Conservation (phyloP, 2,888 invertebrate species). For the Plemyria rubiginata region DNA sequence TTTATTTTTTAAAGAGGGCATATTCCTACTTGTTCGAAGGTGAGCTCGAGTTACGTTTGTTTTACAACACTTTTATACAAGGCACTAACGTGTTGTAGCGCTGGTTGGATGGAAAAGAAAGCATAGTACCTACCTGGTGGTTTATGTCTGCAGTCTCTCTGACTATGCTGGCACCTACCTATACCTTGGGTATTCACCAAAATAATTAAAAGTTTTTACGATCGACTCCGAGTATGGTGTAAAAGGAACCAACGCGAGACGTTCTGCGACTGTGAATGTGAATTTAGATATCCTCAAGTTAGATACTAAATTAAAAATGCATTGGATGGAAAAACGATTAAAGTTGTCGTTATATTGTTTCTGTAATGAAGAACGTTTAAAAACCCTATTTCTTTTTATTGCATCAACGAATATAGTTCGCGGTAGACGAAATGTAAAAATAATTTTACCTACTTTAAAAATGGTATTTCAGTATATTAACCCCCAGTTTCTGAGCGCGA, state of each 20-base stretch:
- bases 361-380: background rate
- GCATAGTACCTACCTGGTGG: constrained; percentile 57
- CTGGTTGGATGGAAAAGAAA: constrained; percentile 70
- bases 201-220: constrained; percentile 84
- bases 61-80: constrained; percentile 83
- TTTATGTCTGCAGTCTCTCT: constrained; percentile 75
- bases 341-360: background rate
- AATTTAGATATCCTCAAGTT: constrained; percentile 45
- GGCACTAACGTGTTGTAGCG: constrained; percentile 72
- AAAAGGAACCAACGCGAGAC: constrained; percentile 62
- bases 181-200: constrained; percentile 54
- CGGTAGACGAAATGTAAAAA: too few species aligned
- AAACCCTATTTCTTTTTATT: background rate
- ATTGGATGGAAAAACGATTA: constrained; percentile 21
- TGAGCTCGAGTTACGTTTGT: constrained; percentile 67
- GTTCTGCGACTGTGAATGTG: constrained; percentile 57
- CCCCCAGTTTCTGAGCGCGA: too few species aligned
- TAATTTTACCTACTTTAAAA: too few species aligned
- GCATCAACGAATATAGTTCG: background rate
- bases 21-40: constrained; percentile 51
- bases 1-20: constrained; percentile 66
- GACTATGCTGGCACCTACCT: constrained; percentile 44
- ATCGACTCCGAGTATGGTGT: constrained; percentile 64
- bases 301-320: constrained; percentile 29
- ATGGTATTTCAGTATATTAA: too few species aligned